These are phyloP conservation scores for Acanthisitta chloris DNA, from an alignment of 2,113 vertebrate species.

Conservation along the genomic window DNA sequence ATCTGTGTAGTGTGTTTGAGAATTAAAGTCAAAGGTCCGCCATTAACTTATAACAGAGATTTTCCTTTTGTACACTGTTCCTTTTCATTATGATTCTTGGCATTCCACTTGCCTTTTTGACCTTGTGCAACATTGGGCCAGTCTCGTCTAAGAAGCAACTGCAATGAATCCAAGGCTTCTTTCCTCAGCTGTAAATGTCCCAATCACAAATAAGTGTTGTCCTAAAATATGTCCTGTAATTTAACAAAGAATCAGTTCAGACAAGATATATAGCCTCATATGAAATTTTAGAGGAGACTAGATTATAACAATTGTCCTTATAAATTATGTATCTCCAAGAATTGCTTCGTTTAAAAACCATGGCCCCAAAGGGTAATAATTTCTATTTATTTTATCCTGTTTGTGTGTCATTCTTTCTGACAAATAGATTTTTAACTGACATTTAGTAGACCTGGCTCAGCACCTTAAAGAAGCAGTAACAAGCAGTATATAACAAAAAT, in stretches of 20 bases:
- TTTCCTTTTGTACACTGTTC: neutral
- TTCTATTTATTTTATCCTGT: constrained; percentile 21
- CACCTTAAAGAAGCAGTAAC: neutral
- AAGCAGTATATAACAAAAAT: neutral
- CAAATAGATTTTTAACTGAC: constrained; percentile 1
- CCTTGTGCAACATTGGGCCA: neutral
- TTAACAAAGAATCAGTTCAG: constrained; percentile 30
- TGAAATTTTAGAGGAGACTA: constrained; percentile 17
- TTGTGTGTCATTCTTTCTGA: neutral
- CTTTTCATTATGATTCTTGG: neutral
- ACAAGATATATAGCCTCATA: neutral
- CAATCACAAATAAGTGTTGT: neutral
- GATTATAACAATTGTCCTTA: constrained; percentile 21
- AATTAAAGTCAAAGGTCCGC: neutral
- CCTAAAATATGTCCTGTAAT: constrained; percentile 9
- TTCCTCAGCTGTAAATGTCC: neutral
- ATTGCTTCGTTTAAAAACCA: constrained; percentile 28
- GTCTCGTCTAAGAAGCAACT: neutral
- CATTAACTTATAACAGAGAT: neutral
- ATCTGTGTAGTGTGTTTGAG: neutral
- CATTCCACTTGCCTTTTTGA: neutral
- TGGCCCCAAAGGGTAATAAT: neutral
- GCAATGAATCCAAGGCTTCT: neutral
- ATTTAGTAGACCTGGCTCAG: neutral
- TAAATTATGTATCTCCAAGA: constrained; percentile 44